Evolutionary conservation across 2,113 vertebrate genomes (phyloP).

Genomic region (Sapajus apella): DNA sequence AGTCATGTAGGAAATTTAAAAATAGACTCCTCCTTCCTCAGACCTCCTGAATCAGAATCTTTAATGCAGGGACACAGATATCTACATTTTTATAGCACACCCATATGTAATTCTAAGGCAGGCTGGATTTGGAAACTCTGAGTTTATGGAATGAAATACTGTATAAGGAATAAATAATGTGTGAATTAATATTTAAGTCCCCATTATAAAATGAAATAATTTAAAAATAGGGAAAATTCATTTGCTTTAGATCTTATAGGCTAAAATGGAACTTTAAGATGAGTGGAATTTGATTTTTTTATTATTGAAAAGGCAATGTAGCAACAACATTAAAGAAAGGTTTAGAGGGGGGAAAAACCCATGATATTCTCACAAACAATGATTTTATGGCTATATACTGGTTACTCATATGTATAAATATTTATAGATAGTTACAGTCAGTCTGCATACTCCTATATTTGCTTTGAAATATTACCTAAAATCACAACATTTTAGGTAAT

Average conservation of each 20-base stretch:
- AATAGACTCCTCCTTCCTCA: background rate
- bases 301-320: background rate
- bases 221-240: constrained; percentile 11
- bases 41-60: background rate
- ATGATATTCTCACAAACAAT: background rate
- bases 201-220: constrained; percentile 6
- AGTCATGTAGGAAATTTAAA: background rate
- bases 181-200: background rate
- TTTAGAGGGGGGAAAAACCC: background rate
- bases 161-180: background rate
- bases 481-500: background rate
- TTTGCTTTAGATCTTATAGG: background rate
- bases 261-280: background rate
- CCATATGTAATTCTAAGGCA: background rate
- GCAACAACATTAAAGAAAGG: background rate
- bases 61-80: background rate
- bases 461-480: constrained; percentile 5
- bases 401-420: background rate
- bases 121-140: background rate
- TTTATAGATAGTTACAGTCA: background rate
- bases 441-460: background rate
- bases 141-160: constrained; percentile 7
- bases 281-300: background rate
- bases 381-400: background rate
- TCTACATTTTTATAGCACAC: background rate